A percentile compares a stretch with the other conserved stretches of the same genome.
Conservation (phyloP, 1,140 invertebrate species). For the Drosophila funebris region DNA sequence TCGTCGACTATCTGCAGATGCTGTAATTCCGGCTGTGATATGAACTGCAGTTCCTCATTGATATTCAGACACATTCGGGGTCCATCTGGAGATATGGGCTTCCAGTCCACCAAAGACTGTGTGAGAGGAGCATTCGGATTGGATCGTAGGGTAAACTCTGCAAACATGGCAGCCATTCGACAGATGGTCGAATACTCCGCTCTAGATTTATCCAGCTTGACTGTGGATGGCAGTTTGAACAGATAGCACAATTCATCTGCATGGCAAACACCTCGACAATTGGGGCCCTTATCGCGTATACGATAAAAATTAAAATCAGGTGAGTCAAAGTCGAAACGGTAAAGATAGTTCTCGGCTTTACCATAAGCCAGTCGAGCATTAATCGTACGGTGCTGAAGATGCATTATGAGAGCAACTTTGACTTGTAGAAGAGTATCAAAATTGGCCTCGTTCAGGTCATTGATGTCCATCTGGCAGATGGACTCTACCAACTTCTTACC, state of each 20-base stretch:
- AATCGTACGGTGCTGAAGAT: constrained; percentile 71
- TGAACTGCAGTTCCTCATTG: constrained; percentile 69
- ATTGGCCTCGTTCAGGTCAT: constrained; percentile 2
- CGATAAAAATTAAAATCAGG: constrained; percentile 66
- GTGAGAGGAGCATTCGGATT: constrained; percentile 66
- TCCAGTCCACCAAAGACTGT: constrained; percentile 68
- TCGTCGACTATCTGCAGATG: constrained; percentile 67
- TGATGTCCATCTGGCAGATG: constrained; percentile 24
- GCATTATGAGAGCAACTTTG: constrained; percentile 59
- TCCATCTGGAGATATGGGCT: constrained; percentile 62
- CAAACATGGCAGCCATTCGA: constrained; percentile 83
- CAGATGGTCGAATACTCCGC: constrained; percentile 76
- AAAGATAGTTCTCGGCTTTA: constrained; percentile 81
- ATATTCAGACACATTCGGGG: constrained; percentile 82
- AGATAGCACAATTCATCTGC: constrained; percentile 87
- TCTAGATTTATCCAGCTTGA: constrained; percentile 74
- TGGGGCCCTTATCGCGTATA: constrained; percentile 46
- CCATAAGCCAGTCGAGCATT: constrained; percentile 59
- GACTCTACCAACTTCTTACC: constrained; percentile 37
- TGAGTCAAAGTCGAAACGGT: constrained; percentile 83
- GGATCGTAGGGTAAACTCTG: constrained; percentile 80
- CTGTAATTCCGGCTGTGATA: constrained; percentile 78
- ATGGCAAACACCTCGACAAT: constrained; percentile 84
- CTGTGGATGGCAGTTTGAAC: constrained; percentile 84
- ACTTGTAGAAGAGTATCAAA: neutral